Evolutionary conservation across 2,888 invertebrate genomes (phyloP), one percentile per base, ranked within the genome.

Genomic region (Idaea dimidiata): DNA sequence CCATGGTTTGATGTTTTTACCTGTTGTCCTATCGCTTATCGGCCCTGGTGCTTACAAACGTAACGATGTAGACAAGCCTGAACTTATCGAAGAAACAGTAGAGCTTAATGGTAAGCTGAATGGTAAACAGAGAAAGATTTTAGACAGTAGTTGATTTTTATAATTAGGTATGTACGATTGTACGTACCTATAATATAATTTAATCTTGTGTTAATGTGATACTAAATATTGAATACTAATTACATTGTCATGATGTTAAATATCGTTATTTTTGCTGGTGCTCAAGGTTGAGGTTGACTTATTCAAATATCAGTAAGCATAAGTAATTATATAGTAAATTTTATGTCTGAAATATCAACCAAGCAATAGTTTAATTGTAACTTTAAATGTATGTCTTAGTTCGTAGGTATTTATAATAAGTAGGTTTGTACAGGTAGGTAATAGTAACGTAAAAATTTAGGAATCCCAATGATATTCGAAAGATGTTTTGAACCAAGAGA

Each of bases 1-100:
- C 81, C 95, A 96, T 82, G 97, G 97, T 16, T 86, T 97, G 33
- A 86, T 96, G 33, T 94, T 97, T 67, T 86, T 97, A 68, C 97
- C 97, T 6, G 96, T 96, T 16, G 87, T 96, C 58, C 87, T 97
- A 56, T 96, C 96, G 73, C 87, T 95, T 65, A 87, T 97, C 59
- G 97, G 97, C 0, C 96, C 97, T 6, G 83, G 82, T 67, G 93
- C 94, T 1, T 93, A 93, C 71, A 83, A 77, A 66, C 66, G 72
- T 57, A 72, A 74, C 31, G 71, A 80, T 32, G 72, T 76, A 58
- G 70, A 72, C 61, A 83, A 74, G 54, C 14, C 18, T 17, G 64
- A 78, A 60, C 66, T 71, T 43, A 69, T 72, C n/a, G 72, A 77
- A 33, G 91, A 91, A 75, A 74, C 77, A 57, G 82, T 86, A 1